A percentile compares a stretch with the other conserved stretches of the same genome.
Conservation (phyloP, 2,797 vertebrate genomes). For the Craterocephalus amniculus region DNA sequence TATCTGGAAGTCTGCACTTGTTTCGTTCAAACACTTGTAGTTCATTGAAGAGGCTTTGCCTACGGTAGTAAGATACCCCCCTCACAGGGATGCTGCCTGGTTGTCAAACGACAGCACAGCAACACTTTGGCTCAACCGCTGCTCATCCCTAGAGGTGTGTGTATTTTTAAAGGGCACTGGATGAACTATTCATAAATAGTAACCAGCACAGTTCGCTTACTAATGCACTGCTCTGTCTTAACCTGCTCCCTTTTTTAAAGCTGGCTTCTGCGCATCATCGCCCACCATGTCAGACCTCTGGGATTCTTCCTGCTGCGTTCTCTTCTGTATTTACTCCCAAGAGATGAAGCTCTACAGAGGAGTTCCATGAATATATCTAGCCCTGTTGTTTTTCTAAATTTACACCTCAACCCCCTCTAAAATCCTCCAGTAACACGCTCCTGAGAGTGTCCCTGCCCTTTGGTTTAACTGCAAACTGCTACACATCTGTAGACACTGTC, state of each 20-base stretch:
- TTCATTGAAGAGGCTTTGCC: conserved; percentile 68
- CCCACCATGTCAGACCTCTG: conserved; percentile 53
- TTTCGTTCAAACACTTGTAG: conserved; percentile 78
- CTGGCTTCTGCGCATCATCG: conserved; percentile 50
- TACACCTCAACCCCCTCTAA: conserved; percentile 36
- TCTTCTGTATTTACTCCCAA: conserved; percentile 53
- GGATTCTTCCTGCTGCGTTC: conserved; percentile 35
- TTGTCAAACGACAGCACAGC: conserved; percentile 81
- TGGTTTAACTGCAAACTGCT: conserved; percentile 46
- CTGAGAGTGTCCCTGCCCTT: conserved; percentile 45
- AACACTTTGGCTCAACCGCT: conserved; percentile 76
- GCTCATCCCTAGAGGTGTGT: conserved; percentile 69
- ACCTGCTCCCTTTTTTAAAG: conserved; percentile 33
- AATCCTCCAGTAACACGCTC: conserved; percentile 25
- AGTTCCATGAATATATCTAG: conserved; percentile 57
- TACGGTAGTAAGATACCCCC: conserved; percentile 82
- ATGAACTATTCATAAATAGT: conserved; percentile 88
- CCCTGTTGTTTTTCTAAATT: conserved; percentile 57
- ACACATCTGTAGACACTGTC: conserved; percentile 62
- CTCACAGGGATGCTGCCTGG: conserved; percentile 80
- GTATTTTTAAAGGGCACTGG: conserved; percentile 88
- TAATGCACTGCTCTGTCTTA: conserved; percentile 59
- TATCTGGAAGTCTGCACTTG: conserved; percentile 60
- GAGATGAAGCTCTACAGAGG: conserved; percentile 46
- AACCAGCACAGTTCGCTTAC: conserved; percentile 77